Evolutionary conservation across 2,888 invertebrate genomes (phyloP), one percentile per base, ranked within the genome.

Genomic region (Gryllus longicercus): DNA sequence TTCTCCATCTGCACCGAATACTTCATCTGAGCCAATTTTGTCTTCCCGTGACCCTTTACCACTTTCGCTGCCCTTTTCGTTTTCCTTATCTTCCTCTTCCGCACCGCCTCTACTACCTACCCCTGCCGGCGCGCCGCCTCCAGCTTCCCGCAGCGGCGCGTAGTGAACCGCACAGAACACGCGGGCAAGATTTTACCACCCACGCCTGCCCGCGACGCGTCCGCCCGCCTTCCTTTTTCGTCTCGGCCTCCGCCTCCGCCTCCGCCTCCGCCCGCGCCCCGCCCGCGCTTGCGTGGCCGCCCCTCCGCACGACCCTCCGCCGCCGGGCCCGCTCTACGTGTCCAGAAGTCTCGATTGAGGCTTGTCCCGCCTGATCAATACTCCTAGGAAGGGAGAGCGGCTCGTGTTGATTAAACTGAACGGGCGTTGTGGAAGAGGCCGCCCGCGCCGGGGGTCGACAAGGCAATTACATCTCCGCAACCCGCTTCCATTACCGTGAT

Each of bases 101-200:
- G n/a, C n/a, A 11, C 16, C 11, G 63, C 63, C 63, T 14, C n/a
- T 63, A n/a, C 63, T 63, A 11, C 63, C 63, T 4, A 3, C 16
- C 63, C n/a, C 16, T 0, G 16, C 63, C 63, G n/a, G n/a, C 63
- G 14, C 63, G 63, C 63, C 63, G 38, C 63, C 63, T 63, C 16
- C n/a, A 14, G 14, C 63, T n/a, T 63, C 63, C 63, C 63, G 63
- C 63, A 14, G 63, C n/a, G 14, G 63, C 63, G 16, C 16, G 63
- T 63, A 63, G 63, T 63, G 63, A 63, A 63, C 16, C 63, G 63
- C 16, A 63, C 63, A 14, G 63, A 63, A 63, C 10, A 16, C n/a
- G 63, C 63, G 63, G 38, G 63, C 63, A 63, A 63, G 63, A 63
- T 63, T 63, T 63, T 63, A 63, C 63, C 63, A n/a, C 63, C n/a